A percentile compares a stretch with the other conserved stretches of the same genome.
Conservation (phyloP, 2,888 invertebrate genomes). For the Spodoptera picta region DNA sequence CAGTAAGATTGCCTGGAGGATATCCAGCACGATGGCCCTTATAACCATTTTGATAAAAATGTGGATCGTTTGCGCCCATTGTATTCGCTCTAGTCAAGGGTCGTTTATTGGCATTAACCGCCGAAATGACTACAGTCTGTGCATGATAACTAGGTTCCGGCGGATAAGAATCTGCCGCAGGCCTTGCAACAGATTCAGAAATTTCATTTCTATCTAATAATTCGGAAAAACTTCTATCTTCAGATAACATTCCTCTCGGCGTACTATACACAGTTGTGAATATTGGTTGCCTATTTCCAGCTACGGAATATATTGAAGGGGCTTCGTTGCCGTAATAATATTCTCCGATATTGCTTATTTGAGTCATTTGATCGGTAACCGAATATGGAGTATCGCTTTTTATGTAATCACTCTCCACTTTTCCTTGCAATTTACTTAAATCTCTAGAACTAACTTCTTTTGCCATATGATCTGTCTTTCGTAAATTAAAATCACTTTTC, state of each 20-base stretch:
- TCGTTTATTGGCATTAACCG: conserved; percentile 79
- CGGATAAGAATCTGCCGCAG: conserved; percentile 82
- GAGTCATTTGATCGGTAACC: conserved; percentile 68
- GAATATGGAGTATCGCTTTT: conserved; percentile 74
- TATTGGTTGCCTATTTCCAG: conserved; percentile 91
- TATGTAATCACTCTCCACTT: conserved; percentile 70
- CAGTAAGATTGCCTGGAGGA: conserved; percentile 92
- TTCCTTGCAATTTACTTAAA: conserved; percentile 73
- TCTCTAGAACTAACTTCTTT: conserved; percentile 77
- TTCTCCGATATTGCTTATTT: conserved; percentile 77
- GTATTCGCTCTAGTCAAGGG: conserved; percentile 89
- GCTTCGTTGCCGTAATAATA: conserved; percentile 87
- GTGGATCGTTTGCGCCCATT: conserved; percentile 85
- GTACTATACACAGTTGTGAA: conserved; percentile 93
- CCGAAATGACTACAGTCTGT: conserved; percentile 86
- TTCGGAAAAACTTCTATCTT: conserved; percentile 91
- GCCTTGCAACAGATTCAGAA: conserved; percentile 74
- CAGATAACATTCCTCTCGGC: conserved; percentile 89
- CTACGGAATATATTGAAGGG: conserved; percentile 92
- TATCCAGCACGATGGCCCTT: conserved; percentile 92
- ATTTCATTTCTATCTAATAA: conserved; percentile 90
- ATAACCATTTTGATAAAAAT: conserved; percentile 90
- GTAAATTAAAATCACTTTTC: conserved; percentile 75
- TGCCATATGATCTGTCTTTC: conserved; percentile 67
- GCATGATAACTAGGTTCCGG: conserved; percentile 89